Conservation (phyloP, 2,888 invertebrate species). For the Pteria penguin region DNA sequence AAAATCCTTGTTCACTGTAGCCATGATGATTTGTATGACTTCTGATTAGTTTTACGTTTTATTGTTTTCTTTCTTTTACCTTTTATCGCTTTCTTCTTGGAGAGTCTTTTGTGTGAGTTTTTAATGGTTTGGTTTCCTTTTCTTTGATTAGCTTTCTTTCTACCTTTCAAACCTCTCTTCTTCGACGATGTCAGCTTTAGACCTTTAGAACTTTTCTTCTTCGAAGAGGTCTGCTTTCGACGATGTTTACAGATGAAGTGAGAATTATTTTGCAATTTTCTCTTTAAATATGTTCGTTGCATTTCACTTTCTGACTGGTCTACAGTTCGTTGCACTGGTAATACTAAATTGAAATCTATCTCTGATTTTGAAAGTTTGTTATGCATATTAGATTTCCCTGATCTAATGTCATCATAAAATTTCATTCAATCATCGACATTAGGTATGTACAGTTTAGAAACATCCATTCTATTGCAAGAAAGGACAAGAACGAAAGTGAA, state of each 20-base stretch:
- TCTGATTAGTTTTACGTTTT: too few relatives aligned
- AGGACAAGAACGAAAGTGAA: conserved; percentile 21
- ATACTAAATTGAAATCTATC: not conserved
- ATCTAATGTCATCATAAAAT: conserved; percentile 8
- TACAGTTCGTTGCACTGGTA: conserved; percentile 19
- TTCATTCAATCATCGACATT: conserved; percentile 48
- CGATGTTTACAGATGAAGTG: too few relatives aligned
- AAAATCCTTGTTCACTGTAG: conserved; percentile 42
- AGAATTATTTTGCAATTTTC: too few relatives aligned
- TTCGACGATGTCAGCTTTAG: conserved; percentile 13
- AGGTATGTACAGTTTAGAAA: conserved; percentile 48
- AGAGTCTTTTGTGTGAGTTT: too few relatives aligned
- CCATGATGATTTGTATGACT: conserved; percentile 31
- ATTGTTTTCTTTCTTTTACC: too few relatives aligned
- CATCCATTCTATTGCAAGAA: conserved; percentile 30
- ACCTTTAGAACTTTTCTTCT: not conserved
- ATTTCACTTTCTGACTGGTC: conserved; percentile 12
- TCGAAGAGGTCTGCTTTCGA: too few relatives aligned
- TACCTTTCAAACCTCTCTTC: not conserved
- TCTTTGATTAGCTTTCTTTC: too few relatives aligned
- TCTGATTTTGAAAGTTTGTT: not conserved
- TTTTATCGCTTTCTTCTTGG: too few relatives aligned
- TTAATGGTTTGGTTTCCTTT: too few relatives aligned
- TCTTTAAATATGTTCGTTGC: too few relatives aligned
- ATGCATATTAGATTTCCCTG: not conserved